A percentile compares a stretch with the other conserved stretches of the same genome.
phyloP scores from a whole-genome alignment of 2,888 invertebrate species.

The Liopterus haemorrhoidalis region DNA sequence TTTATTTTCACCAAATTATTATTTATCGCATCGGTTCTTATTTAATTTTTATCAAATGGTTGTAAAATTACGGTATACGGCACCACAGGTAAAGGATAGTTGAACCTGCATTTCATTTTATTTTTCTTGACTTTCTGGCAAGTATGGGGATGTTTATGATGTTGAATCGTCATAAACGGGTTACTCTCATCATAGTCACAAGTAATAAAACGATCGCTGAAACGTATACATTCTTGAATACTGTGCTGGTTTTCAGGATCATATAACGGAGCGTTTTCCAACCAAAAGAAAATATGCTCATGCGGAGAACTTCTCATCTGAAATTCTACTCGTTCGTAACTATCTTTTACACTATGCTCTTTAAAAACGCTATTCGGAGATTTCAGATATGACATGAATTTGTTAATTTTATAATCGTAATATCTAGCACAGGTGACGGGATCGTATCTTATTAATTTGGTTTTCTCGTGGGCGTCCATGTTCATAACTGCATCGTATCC shows the following conservation, averaged over 20 bases:
- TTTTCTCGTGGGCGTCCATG: slow-evolving; percentile 18
- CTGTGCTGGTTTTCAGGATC: background rate
- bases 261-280: slow-evolving; percentile 22
- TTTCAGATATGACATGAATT: slow-evolving; percentile 22
- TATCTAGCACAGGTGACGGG: slow-evolving; percentile 31
- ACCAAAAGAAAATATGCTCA: slow-evolving; percentile 26
- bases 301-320: slow-evolving; percentile 32
- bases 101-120: slow-evolving; percentile 26
- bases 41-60: no score
- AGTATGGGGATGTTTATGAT: slow-evolving; percentile 28
- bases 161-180: slow-evolving; percentile 26
- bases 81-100: slow-evolving; percentile 25
- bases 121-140: slow-evolving; percentile 27
- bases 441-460: slow-evolving; percentile 28
- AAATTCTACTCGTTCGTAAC: slow-evolving; percentile 30
- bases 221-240: slow-evolving; percentile 14
- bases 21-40: no score
- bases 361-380: slow-evolving; percentile 22
- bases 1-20: no score
- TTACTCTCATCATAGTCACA: slow-evolving; percentile 29
- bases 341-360: slow-evolving; percentile 21
- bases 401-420: slow-evolving; percentile 22
- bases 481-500: background rate
- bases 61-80: no score
- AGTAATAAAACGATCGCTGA: slow-evolving; percentile 27